These are phyloP conservation scores for Mythimna vitellina DNA, from an alignment of 2,888 invertebrate species.

Conservation along the genomic window DNA sequence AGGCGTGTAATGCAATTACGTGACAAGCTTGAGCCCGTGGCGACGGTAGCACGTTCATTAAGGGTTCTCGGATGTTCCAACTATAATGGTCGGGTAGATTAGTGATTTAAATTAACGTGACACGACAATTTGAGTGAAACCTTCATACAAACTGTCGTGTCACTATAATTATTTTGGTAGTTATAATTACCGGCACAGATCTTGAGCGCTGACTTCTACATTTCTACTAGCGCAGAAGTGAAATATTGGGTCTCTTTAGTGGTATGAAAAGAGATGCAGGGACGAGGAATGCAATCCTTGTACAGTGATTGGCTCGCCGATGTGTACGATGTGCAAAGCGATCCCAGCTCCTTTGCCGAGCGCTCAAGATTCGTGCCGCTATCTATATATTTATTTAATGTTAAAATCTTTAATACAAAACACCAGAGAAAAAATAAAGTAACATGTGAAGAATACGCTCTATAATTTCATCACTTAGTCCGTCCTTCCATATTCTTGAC, in stretches of 20 bases:
- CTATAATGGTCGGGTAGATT: conserved; percentile 15
- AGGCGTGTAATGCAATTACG: conserved; percentile 56
- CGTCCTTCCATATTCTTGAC: background rate
- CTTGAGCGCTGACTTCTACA: too few species aligned
- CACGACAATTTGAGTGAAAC: background rate
- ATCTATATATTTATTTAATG: too few species aligned
- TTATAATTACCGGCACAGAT: too few species aligned
- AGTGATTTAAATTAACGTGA: conserved; percentile 28
- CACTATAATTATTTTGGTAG: background rate
- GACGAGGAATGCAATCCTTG: too few species aligned
- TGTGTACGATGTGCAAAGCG: too few species aligned
- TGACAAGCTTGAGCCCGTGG: conserved; percentile 45
- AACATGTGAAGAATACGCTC: background rate
- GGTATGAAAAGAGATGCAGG: too few species aligned
- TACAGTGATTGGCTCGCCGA: too few species aligned
- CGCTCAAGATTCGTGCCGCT: too few species aligned
- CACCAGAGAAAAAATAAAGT: background rate
- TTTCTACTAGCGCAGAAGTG: too few species aligned
- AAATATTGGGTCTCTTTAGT: too few species aligned
- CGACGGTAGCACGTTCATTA: conserved; percentile 45
- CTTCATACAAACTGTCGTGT: background rate
- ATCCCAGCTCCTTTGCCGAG: too few species aligned
- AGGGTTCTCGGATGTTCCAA: conserved; percentile 23
- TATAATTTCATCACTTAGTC: background rate
- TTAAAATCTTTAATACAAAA: background rate